Evolutionary conservation across 2,113 vertebrate species (phyloP).

Genomic region (Bubalus kerabau): DNA sequence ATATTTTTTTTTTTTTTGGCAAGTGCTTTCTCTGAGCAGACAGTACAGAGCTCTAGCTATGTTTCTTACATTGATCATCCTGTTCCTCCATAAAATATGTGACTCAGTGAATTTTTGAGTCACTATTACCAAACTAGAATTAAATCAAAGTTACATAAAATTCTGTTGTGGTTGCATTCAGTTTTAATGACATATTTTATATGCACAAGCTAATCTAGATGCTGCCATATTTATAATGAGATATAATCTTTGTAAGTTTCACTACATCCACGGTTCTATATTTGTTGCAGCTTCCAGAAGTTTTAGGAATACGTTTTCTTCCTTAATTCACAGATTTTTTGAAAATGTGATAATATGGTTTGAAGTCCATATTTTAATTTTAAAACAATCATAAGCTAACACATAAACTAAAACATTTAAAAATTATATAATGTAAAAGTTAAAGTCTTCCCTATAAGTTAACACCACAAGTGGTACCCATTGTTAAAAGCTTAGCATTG

Average conservation of each 20-base stretch:
- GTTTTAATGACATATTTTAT: neutral
- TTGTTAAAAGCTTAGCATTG: neutral
- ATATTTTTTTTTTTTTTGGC: fast-evolving
- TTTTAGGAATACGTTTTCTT: neutral
- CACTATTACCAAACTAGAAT: neutral
- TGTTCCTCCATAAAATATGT: neutral
- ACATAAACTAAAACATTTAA: neutral
- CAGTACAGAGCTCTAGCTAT: neutral
- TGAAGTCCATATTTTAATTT: neutral
- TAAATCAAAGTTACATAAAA: neutral
- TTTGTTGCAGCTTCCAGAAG: neutral
- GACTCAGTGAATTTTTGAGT: neutral
- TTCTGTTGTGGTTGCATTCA: neutral
- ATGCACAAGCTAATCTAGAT: neutral
- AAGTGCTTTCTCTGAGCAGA: neutral
- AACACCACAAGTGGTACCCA: neutral
- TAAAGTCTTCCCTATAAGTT: neutral
- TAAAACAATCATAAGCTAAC: neutral
- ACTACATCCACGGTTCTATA: neutral
- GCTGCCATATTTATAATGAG: neutral
- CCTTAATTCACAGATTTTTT: neutral
- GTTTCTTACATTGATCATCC: too few species aligned
- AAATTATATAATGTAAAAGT: neutral
- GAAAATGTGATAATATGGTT: neutral
- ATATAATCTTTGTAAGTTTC: neutral